phyloP scores from a whole-genome alignment of 1,140 invertebrate species.

The Pygmarrhopalites habei region DNA sequence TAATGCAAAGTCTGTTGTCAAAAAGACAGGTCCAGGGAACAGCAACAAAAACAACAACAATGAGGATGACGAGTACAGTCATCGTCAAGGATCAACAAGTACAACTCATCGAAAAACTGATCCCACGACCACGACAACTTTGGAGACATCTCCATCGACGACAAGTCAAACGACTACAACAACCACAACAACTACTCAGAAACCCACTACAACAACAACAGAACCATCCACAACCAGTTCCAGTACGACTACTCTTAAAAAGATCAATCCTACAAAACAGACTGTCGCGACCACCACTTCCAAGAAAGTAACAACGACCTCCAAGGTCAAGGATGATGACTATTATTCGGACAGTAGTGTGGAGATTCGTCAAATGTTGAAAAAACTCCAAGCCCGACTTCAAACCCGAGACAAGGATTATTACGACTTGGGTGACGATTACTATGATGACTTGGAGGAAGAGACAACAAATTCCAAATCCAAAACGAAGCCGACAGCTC shows the following conservation, averaged over 20 bases:
- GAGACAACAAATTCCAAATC: constrained; percentile 11
- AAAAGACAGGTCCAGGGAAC: constrained; percentile 17
- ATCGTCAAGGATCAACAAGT: background rate
- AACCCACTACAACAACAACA: constrained; percentile 3
- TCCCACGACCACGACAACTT: constrained; percentile 3
- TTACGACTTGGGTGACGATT: background rate
- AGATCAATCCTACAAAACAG: constrained; percentile 10
- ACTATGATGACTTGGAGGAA: constrained; percentile 22
- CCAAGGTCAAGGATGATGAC: constrained; percentile 10
- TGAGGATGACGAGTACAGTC: background rate
- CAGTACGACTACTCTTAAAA: constrained; percentile 13
- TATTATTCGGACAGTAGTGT: constrained; percentile 24
- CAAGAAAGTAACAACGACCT: background rate
- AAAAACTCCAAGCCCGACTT: constrained; percentile 24
- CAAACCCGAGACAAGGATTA: constrained; percentile 12
- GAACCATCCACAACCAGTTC: background rate
- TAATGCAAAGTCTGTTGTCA: constrained; percentile 29
- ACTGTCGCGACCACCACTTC: constrained; percentile 10
- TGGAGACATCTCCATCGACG: background rate
- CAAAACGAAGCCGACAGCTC: constrained; percentile 17
- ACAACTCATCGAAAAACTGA: background rate
- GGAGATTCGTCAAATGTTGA: constrained; percentile 14
- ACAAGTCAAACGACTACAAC: background rate
- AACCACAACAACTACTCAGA: constrained; percentile 2
- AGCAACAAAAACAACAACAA: background rate